Base-by-base conservation (phyloP, 2,888 invertebrate species). In the Drosophila meridionalis region DNA sequence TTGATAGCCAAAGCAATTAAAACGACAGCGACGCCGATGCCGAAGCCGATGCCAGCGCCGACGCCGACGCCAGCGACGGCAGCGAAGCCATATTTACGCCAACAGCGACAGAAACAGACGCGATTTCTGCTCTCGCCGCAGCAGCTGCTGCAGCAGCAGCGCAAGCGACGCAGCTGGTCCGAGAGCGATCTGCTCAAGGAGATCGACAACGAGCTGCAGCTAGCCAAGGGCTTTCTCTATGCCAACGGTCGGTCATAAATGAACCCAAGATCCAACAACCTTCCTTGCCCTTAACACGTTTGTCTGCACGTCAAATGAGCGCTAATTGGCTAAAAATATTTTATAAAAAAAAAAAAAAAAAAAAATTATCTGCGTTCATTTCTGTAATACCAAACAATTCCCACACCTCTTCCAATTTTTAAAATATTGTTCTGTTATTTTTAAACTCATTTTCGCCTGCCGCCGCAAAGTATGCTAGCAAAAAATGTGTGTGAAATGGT, bases 201-300 rank as follows among this genome's bases (percentile, higher is more conserved):
- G 93, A 95, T 96, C 92, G 95, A 95, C 93, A 94, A 93, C 77
- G 94, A 94, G 72, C 86, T 93, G 78, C 90, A 91, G 83, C 89
- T 95, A 90, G 94, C 95, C 85, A 95, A 94, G 91, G 95, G 95
- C 90, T 95, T 95, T 93, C 94, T 95, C 90, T 94, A 94, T 92
- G 93, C 92, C 84, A 91, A 91, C 89, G 93, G 93, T 93, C 69
- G 74, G 74, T 71, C 48, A 40, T 40, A 69, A 48, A 64, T 69
- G 34, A 28, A 53, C 71, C 68, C 20, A 20, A 20, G 20, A 20
- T 20, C 20, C 20, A 20, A 20, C 20, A 20, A 20, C 20, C 20
- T 20, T 20, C 12, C 28, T 30, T 28, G 28, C n/a, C 56, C 56
- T 38, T n/a, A 40, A 32, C 50, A 26, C 5, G 30, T 8, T 40